Evolutionary conservation across 2,113 vertebrate species (phyloP).

Genomic region (Todiramphus saurophagus): DNA sequence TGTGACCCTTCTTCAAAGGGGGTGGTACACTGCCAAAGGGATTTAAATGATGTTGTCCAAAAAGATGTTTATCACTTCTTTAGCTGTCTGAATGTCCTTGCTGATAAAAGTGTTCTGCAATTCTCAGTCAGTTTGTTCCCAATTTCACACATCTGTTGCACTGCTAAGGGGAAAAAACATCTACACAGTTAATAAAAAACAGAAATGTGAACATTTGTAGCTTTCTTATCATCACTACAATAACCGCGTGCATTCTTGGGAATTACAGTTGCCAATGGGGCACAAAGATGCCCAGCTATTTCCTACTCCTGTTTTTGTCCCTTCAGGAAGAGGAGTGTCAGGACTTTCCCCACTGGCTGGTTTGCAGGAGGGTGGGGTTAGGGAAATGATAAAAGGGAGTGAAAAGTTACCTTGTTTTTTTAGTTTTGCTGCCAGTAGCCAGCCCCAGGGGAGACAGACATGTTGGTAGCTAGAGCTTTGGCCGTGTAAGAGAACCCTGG

Average conservation of each 20-base stretch:
- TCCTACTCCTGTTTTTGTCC: neutral
- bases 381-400: neutral
- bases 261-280: neutral
- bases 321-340: conserved; percentile 14
- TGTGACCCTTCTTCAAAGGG: neutral
- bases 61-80: neutral
- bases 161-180: neutral
- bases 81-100: neutral
- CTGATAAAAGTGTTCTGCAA: neutral
- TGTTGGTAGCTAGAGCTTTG: neutral
- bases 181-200: neutral
- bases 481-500: neutral
- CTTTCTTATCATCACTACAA: neutral
- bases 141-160: neutral
- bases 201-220: neutral
- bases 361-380: neutral
- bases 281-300: neutral
- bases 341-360: neutral
- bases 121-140: neutral
- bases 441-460: neutral
- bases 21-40: neutral
- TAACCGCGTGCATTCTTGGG: neutral
- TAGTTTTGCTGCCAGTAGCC: neutral
- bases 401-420: neutral
- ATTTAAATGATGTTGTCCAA: neutral